These are phyloP conservation scores for Rynchops niger DNA, from an alignment of 2,113 vertebrate species.

Conservation along the genomic window DNA sequence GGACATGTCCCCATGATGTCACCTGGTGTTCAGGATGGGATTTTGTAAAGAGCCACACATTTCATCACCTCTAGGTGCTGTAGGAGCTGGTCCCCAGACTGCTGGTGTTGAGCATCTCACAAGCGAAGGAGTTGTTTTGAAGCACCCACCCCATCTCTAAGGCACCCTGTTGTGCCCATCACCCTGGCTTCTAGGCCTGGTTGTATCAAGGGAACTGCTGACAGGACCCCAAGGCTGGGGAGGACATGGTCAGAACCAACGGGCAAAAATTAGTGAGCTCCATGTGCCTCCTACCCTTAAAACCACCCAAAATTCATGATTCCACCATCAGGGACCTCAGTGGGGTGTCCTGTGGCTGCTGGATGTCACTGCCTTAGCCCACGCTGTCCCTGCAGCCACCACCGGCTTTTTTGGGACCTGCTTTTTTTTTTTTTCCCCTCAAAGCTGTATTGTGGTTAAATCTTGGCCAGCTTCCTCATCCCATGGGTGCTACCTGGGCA, in stretches of 20 bases:
- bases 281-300: too few species aligned
- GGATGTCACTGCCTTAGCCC: neutral
- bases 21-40: neutral
- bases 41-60: neutral
- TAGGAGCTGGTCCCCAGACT: neutral
- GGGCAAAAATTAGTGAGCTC: neutral
- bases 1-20: neutral
- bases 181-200: neutral
- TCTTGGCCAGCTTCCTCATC: rapidly evolving
- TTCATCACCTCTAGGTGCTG: rapidly evolving
- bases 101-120: neutral
- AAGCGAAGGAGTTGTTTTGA: neutral
- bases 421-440: neutral
- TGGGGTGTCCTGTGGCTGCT: rapidly evolving
- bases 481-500: neutral
- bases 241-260: neutral
- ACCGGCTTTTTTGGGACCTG: neutral
- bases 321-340: neutral
- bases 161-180: neutral
- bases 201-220: neutral
- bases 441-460: neutral
- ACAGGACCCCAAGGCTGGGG: neutral
- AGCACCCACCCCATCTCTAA: neutral
- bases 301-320: neutral
- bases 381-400: neutral